Evolutionary conservation across 2,888 invertebrate genomes (phyloP).

Genomic region (Pandemis cinnamomeana): DNA sequence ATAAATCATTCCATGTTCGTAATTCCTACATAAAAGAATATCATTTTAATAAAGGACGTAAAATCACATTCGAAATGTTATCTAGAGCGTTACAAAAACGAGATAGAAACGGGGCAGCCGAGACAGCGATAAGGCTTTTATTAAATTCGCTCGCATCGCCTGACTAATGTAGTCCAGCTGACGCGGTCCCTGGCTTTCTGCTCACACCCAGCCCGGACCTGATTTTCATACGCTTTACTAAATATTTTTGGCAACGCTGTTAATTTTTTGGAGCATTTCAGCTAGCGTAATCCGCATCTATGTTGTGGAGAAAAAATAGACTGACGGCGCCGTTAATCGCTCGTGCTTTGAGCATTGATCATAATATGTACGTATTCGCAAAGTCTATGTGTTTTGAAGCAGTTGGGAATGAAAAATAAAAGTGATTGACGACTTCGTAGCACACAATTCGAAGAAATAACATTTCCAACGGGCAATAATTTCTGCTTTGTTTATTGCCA

Average conservation of each 20-base stretch:
- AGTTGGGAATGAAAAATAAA: neutral
- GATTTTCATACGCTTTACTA: conserved; percentile 59
- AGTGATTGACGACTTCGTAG: too few species aligned
- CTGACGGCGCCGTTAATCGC: neutral
- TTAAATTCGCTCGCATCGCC: conserved; percentile 81
- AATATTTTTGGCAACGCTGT: conserved; percentile 53
- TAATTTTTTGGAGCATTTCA: conserved; percentile 41
- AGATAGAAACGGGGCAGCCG: conserved; percentile 39
- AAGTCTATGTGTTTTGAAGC: neutral
- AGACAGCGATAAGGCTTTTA: conserved; percentile 67
- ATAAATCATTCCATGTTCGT: conserved; percentile 24
- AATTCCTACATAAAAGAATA: conserved; percentile 24
- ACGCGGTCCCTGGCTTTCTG: conserved; percentile 58
- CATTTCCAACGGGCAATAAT: neutral
- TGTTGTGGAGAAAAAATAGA: neutral
- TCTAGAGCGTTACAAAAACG: conserved; percentile 42
- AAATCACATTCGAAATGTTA: conserved; percentile 40
- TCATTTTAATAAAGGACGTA: conserved; percentile 37
- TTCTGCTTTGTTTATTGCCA: neutral
- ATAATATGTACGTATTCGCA: neutral
- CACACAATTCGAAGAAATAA: neutral
- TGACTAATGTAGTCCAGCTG: conserved; percentile 81
- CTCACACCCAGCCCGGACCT: conserved; percentile 45
- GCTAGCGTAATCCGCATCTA: conserved; percentile 40
- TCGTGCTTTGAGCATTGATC: neutral